Evolutionary conservation across 2,797 vertebrate genomes (phyloP), one percentile per base, ranked within the genome.

Genomic region (Anguilla anguilla): DNA sequence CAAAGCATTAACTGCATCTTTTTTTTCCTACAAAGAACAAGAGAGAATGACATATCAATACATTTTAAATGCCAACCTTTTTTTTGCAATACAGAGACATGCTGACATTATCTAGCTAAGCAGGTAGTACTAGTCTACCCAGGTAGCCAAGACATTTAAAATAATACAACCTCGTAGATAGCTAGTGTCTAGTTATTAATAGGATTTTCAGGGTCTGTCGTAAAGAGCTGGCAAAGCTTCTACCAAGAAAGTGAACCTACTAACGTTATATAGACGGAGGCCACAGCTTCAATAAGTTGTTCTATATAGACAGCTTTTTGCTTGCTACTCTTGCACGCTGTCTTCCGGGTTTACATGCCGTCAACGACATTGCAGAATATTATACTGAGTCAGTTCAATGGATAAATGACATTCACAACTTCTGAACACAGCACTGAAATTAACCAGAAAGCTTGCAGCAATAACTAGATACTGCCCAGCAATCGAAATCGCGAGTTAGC

Each of bases 1-100:
- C 89, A 96, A 57, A 2, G 91, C 92, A 90, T 91, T 91, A 89
- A 92, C 94, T 89, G 90, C 94, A 92, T 96, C 95, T 91, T 93
- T 95, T 90, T 95, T 95, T 92, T 96, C 97, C 98, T 98, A 92
- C 22, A 93, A 83, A 49, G 90, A 35, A 85, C 4, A 87, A 83
- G 82, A 84, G 13, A 67, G 84, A 69, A 49, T 46, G 9, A 49
- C 51, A 85, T 49, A 28, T 25, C 9, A 43, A 28, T 31, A 31
- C 53, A 11, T 11, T 15, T 55, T 11, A 55, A 55, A 11, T 55
- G 1, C 53, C 53, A 55, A 55, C 53, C 10, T 55, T 53, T 13
- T 13, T 46, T 46, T 46, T 46, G 43, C 43, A 46, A 46, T 46
- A 46, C 43, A 46, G 43, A 59, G 17, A 3, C 17, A 59, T 15